A percentile compares a stretch with the other conserved stretches of the same genome.
These are phyloP conservation scores for Pristionchus exspectatus DNA, from an alignment of 2,888 invertebrate species.

Conservation along the genomic window DNA sequence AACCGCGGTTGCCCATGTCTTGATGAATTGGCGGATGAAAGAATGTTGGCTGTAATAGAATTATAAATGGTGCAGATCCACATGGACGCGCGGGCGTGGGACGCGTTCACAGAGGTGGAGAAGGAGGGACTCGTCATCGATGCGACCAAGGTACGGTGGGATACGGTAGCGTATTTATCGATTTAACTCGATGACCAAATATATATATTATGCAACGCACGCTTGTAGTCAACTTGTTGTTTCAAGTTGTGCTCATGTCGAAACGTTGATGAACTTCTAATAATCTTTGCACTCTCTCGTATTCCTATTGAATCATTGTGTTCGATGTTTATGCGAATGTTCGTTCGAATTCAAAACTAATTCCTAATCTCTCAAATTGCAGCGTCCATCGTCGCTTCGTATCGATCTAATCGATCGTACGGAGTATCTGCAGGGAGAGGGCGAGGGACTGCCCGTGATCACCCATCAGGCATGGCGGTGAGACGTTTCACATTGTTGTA, in stretches of 20 bases:
- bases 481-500: background rate
- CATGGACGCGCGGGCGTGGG: background rate
- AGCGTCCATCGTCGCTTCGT: conserved; percentile 28
- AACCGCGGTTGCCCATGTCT: background rate
- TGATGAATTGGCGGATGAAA: background rate
- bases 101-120: background rate
- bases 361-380: background rate
- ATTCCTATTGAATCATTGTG: too few species aligned
- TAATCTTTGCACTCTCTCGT: too few species aligned
- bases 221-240: too few species aligned
- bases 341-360: too few species aligned
- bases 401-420: conserved; percentile 18
- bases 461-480: conserved; percentile 46
- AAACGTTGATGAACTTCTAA: too few species aligned
- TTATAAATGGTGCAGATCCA: background rate
- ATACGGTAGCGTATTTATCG: background rate
- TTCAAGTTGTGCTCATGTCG: too few species aligned
- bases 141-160: conserved; percentile 4
- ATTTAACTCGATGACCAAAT: background rate
- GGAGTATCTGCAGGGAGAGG: conserved; percentile 10
- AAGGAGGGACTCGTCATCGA: conserved; percentile 35
- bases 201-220: too few species aligned
- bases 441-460: conserved; percentile 34
- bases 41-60: background rate
- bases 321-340: too few species aligned